Evolutionary conservation across 1,140 invertebrate species (phyloP), one percentile per base, ranked within the genome.

Genomic region (Microplitis mediator): DNA sequence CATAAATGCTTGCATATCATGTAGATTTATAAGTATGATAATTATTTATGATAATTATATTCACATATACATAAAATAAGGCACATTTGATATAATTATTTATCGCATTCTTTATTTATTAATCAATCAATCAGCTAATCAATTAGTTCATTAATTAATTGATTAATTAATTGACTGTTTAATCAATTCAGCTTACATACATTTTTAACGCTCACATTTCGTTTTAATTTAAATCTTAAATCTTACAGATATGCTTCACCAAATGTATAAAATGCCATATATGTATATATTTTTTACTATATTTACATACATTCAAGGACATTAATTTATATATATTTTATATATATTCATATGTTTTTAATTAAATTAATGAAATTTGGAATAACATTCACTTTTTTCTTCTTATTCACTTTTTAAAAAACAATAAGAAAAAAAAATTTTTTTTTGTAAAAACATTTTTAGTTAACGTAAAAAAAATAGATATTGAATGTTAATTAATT

Each of bases 11-110:
- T 81, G 81, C 82, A 82, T 79, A 75, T 82, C 82, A 82, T 81
- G 78, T 51, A 56, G 23, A 52, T 68, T 81, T 83, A 82, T 77
- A 81, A 74, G 76, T 82, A 69, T 82, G 71, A 79, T 81, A 78
- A 75, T 83, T 78, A 84, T 84, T 84, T 76, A 79, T 83, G 76
- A 77, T 82, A 80, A 78, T 84, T 74, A 77, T 82, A 82, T 81
- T 76, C 77, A 76, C 82, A 82, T 85, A 80, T 84, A 85, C 82
- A 85, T 77, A 81, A 83, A 85, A 84, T 85, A 85, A 85, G 84
- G 84, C 84, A 85, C 84, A 75, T 84, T 84, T 81, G 84, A 85
- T 85, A 84, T 85, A 83, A 82, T 82, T 80, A 81, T 82, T 79
- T 80, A 76, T 78, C 76, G 78, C 69, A 75, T 77, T 77, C 73